Evolutionary conservation across 2,113 vertebrate genomes (phyloP).

Genomic region (Irena cyanogastra): DNA sequence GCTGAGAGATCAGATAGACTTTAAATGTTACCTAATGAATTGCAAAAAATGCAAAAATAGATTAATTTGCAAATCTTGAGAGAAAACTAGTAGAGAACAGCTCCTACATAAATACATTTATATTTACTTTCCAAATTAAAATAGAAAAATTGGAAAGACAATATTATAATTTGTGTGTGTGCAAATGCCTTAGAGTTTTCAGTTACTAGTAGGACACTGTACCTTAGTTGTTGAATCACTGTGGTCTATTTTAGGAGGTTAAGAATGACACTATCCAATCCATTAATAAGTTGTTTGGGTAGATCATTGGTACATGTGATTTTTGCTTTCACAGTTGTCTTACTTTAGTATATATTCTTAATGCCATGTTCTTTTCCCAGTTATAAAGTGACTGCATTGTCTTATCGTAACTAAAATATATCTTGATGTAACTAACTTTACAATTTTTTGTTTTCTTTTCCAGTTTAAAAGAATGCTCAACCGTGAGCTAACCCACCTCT

Average conservation of each 20-base stretch:
- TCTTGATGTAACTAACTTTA: background rate
- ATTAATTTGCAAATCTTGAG: background rate
- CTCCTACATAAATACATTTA: background rate
- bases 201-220: background rate
- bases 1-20: background rate
- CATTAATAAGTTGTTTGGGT: background rate
- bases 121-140: background rate
- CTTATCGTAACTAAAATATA: background rate
- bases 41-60: background rate
- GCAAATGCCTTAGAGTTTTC: background rate
- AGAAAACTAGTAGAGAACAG: background rate
- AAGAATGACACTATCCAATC: background rate
- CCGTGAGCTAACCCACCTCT: slow-evolving; percentile 94
- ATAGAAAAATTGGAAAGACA: background rate
- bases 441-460: slow-evolving; percentile 11
- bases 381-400: background rate
- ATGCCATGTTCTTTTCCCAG: background rate
- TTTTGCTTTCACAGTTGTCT: background rate
- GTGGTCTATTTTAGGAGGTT: background rate
- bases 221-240: background rate
- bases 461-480: slow-evolving; percentile 99
- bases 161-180: background rate
- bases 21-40: background rate
- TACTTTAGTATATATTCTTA: background rate
- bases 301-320: background rate